Base-by-base conservation (phyloP, 2,888 invertebrate genomes). In the Helleia helle region DNA sequence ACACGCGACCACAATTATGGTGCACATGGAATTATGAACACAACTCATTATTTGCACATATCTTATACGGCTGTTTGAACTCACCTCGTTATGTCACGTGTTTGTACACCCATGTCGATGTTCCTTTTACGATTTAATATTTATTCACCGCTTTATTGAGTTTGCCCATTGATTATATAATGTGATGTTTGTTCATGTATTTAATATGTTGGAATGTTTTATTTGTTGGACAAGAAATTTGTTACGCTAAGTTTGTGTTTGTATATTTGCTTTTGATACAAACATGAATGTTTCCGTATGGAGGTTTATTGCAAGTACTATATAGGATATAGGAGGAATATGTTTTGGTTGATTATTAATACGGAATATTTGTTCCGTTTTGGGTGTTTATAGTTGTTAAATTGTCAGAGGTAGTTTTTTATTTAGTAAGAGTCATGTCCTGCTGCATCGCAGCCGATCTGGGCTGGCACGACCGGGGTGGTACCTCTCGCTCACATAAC, bases 31-130 rank as follows among this genome's bases (percentile, higher is more conserved):
- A 29, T 38, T 38, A 14, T 25, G 31, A 40, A 25, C 14, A 17
- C 25, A 40, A 38, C 37, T 26, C 30, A 38, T 44, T 41, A 48
- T 47, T 64, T 63, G 58, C 59, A 51, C 57, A 58, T 62, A 55
- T 61, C 57, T 60, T 58, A 49, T 51, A 49, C 48, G 54, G 41
- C 41, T 71, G 61, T 75, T 72, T 76, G 63, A 59, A 52, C 59
- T 54, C 52, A 56, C 65, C 71, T 77, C 76, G 73, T 77, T 77
- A 77, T 74, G 71, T 69, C 53, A n/a, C n/a, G 50, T 65, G 59
- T 68, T 65, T 65, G 60, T 56, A 56, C 57, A 50, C 58, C 57
- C 59, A 70, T 58, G 59, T 61, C 59, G 61, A 59, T 55, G 54
- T 62, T 52, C 53, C 46, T 55, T n/a, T n/a, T 51, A 48, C 50